Conservation (phyloP, 2,888 invertebrate genomes). For the Tachina fera region DNA sequence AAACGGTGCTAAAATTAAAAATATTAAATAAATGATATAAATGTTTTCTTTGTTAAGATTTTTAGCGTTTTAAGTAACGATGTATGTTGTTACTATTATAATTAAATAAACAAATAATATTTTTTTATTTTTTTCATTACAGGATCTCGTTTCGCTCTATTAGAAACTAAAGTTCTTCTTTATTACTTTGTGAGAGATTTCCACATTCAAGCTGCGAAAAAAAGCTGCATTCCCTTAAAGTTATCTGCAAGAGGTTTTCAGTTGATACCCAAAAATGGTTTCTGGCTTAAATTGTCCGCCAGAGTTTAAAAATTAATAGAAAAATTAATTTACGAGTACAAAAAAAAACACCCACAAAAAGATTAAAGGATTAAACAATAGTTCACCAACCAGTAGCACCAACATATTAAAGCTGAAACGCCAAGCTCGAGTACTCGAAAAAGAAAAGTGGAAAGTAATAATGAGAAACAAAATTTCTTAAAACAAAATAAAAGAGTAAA, state of each 20-base stretch:
- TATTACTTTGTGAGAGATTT: slow-evolving; percentile 79
- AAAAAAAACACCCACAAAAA: slow-evolving; percentile 73
- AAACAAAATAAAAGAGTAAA: slow-evolving; percentile 57
- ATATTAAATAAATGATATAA: too few relatives aligned
- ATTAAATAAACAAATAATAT: too few relatives aligned
- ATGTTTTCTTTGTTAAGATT: too few relatives aligned
- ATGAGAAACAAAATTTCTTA: neutral
- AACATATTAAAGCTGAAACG: slow-evolving; percentile 34
- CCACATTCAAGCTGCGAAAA: slow-evolving; percentile 75
- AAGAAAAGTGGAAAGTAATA: slow-evolving; percentile 56
- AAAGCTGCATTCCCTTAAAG: slow-evolving; percentile 77
- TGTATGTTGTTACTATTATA: too few relatives aligned
- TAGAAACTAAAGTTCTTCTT: slow-evolving; percentile 80
- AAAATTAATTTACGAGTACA: slow-evolving; percentile 74
- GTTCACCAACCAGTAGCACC: slow-evolving; percentile 29
- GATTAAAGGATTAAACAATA: slow-evolving; percentile 49
- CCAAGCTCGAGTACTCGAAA: slow-evolving; percentile 49
- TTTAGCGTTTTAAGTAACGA: neutral
- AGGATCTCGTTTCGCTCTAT: slow-evolving; percentile 81
- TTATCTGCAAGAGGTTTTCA: slow-evolving; percentile 75
- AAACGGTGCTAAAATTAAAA: too few relatives aligned
- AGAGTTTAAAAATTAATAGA: slow-evolving; percentile 72
- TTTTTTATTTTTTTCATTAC: slow-evolving; percentile 22
- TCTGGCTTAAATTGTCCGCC: slow-evolving; percentile 78
- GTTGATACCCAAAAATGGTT: slow-evolving; percentile 77